Evolutionary conservation across 2,113 vertebrate species (phyloP).

Genomic region (Morone saxatilis): DNA sequence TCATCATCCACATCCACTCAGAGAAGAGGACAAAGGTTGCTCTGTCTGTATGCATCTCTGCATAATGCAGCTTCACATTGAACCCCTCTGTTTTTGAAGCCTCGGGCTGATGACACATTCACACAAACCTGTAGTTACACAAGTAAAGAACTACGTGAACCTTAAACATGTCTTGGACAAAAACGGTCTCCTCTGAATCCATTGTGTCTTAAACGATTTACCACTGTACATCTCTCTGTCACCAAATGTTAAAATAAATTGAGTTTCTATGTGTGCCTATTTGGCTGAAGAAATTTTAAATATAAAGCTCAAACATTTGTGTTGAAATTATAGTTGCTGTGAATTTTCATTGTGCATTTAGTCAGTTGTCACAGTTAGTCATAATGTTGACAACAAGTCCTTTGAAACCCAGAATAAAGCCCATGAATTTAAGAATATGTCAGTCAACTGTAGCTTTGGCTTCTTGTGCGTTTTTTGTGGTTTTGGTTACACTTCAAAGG

Average conservation of each 20-base stretch:
- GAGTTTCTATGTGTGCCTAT: background rate
- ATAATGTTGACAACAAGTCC: background rate
- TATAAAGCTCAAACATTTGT: background rate
- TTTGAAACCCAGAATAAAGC: constrained; percentile 42
- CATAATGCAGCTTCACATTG: constrained; percentile 6
- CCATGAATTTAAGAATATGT: constrained; percentile 34
- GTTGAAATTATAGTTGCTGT: background rate
- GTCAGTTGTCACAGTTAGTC: constrained; percentile 30
- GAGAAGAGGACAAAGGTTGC: constrained; percentile 34
- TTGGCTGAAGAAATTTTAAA: background rate
- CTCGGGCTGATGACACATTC: constrained; percentile 33
- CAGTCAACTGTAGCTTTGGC: constrained; percentile 28
- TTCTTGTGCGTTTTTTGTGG: constrained; percentile 4
- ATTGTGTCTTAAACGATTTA: background rate
- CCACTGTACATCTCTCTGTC: background rate
- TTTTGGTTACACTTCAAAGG: constrained; percentile 32
- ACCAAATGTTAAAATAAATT: background rate
- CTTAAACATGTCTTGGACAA: background rate
- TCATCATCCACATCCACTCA: constrained; percentile 29
- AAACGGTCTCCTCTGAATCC: background rate
- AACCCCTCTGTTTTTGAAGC: constrained; percentile 21
- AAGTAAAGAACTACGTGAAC: constrained; percentile 5
- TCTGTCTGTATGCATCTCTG: constrained; percentile 18
- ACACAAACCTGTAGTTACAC: constrained; percentile 16
- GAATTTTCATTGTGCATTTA: background rate